Evolutionary conservation across 2,888 invertebrate species (phyloP).

Genomic region (Scaptomyza caliginosa): DNA sequence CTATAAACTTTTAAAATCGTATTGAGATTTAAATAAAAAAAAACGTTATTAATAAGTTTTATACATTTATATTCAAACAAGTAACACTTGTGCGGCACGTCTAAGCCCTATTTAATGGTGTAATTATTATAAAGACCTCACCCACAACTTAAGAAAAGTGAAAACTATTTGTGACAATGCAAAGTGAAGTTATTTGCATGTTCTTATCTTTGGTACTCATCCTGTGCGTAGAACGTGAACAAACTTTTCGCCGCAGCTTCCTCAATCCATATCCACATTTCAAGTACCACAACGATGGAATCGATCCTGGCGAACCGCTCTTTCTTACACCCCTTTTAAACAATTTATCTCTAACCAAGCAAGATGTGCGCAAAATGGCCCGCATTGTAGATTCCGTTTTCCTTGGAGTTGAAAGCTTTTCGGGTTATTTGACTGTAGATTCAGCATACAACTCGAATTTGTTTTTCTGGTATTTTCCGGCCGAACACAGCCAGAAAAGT

Average conservation of each 20-base stretch:
- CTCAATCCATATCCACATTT: conserved; percentile 82
- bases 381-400: conserved; percentile 77
- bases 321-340: conserved; percentile 79
- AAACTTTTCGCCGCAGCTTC: conserved; percentile 64
- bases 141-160: neutral
- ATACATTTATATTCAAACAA: neutral
- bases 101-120: neutral
- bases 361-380: conserved; percentile 82
- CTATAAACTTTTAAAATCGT: neutral
- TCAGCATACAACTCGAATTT: conserved; percentile 90
- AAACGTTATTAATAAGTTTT: conserved; percentile 3
- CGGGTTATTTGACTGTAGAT: conserved; percentile 92
- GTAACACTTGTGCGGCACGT: conserved; percentile 12
- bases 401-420: conserved; percentile 85
- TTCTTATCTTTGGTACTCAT: conserved; percentile 25
- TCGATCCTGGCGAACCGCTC: conserved; percentile 84
- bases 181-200: conserved; percentile 43
- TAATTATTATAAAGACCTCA: neutral
- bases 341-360: conserved; percentile 81
- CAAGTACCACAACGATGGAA: conserved; percentile 66
- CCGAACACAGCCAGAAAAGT: conserved; percentile 84
- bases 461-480: conserved; percentile 97
- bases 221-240: neutral
- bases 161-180: conserved; percentile 33
- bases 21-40: neutral